Base-by-base conservation (phyloP, 1,140 invertebrate genomes). In the Hermatobates lingyangjiaoensis region DNA sequence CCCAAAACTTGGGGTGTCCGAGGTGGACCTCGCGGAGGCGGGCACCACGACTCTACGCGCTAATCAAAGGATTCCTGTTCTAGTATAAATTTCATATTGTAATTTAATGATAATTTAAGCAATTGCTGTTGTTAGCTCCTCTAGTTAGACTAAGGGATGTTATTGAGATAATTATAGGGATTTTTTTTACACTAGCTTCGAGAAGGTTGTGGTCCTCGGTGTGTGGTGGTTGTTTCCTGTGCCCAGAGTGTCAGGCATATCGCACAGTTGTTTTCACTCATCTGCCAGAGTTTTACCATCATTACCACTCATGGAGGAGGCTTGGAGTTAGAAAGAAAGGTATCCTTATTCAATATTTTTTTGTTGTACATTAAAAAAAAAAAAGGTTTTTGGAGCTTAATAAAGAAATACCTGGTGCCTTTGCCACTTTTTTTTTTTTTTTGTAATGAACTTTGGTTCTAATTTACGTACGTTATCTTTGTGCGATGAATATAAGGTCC, bases 291-390 rank as follows among this genome's bases (percentile, higher is more conserved):
- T 2, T 23, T 49, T 14, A 44, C 25, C 14, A 44, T 50, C 21
- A 27, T 50, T 18, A 50, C 34, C 3, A 44, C 49, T 5, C 27
- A 50, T 44, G 49, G 49, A 14, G 49, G 49, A 18, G 49, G 49
- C n/a, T 23, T 50, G 2, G 49, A 50, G 28, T 24, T 42, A 2
- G 49, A 50, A 21, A 15, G 39, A n/a, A 42, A 25, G 25, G 49
- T 50, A 2, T 20, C 26, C 44, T 12, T 27, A 3, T n/a, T 48
- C n/a, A 21, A 3, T 28, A 28, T 48, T 20, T 27, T 48, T 30
- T 21, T 39, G 15, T 12, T 23, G 40, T 44, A 15, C 40, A 44
- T 34, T 34, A 10, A 12, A 34, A 34, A 34, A 10, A 18, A 34
- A 10, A 34, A 34, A 34, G 10, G n/a, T n/a, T n/a, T n/a, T n/a